These are phyloP conservation scores for Sandelia bainsii DNA, from an alignment of 2,797 vertebrate species.

Conservation along the genomic window DNA sequence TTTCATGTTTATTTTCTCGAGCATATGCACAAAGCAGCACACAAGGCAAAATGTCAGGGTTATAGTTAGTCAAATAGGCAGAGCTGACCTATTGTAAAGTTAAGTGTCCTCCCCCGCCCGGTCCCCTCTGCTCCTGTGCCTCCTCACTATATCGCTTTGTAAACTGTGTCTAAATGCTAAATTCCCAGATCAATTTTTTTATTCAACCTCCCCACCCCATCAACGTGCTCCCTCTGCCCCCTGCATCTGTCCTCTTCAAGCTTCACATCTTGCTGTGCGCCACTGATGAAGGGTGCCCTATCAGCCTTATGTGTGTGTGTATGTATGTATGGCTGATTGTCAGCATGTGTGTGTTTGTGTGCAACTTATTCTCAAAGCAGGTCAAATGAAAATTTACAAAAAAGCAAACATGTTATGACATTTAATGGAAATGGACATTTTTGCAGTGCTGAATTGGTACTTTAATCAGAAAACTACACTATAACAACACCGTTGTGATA, in stretches of 20 bases:
- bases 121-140: conserved; percentile 64
- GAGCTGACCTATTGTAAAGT: conserved; percentile 84
- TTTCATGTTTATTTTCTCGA: conserved; percentile 40
- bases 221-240: conserved; percentile 67
- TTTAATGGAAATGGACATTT: background rate
- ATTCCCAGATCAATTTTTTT: conserved; percentile 88
- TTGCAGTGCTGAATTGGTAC: background rate
- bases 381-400: conserved; percentile 3
- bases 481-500: too few species aligned
- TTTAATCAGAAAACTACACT: background rate
- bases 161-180: conserved; percentile 90
- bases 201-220: conserved; percentile 79
- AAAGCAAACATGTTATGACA: background rate
- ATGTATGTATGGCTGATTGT: conserved; percentile 32
- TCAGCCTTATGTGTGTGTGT: conserved; percentile 15
- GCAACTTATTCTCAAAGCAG: conserved; percentile 8
- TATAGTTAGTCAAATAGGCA: conserved; percentile 71
- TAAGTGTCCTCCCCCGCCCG: conserved; percentile 76
- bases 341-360: conserved; percentile 14
- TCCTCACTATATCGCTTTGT: conserved; percentile 83
- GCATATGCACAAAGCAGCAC: conserved; percentile 20
- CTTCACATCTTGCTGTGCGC: conserved; percentile 78
- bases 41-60: conserved; percentile 29
- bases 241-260: conserved; percentile 72
- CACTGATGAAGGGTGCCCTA: conserved; percentile 67